phyloP scores from a whole-genome alignment of 2,888 invertebrate species.

The Ligdia adustata region DNA sequence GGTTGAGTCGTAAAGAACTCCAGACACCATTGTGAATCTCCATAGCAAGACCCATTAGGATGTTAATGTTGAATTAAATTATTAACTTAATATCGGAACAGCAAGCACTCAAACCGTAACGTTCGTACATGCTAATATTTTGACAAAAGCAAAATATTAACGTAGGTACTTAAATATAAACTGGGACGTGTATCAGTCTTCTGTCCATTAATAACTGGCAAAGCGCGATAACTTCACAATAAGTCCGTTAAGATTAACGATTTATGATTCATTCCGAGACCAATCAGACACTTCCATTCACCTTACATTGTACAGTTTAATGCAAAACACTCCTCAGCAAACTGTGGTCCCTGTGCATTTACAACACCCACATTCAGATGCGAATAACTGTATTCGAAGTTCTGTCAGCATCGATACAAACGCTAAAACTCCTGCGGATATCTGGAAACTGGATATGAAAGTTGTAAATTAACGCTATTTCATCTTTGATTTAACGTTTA shows the following conservation, averaged over 20 bases:
- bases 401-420: constrained; percentile 4
- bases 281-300: constrained; percentile 17
- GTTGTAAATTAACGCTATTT: constrained; percentile 18
- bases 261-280: constrained; percentile 22
- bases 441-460: constrained; percentile 19
- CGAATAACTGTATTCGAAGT: constrained; percentile 18
- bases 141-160: too few relatives aligned
- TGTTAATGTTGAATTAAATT: too few relatives aligned
- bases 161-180: too few relatives aligned
- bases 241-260: constrained; percentile 18
- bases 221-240: constrained; percentile 16
- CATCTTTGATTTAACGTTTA: constrained; percentile 5
- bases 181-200: background rate
- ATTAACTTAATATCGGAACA: too few relatives aligned
- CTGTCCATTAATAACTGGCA: constrained; percentile 18
- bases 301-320: constrained; percentile 16
- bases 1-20: too few relatives aligned
- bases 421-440: constrained; percentile 4
- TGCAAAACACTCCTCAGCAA: constrained; percentile 4
- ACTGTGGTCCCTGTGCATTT: constrained; percentile 13
- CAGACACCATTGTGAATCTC: too few relatives aligned
- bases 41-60: too few relatives aligned
- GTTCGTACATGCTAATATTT: too few relatives aligned
- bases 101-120: too few relatives aligned
- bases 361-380: constrained; percentile 16